Conservation (phyloP, 2,797 vertebrate species). For the Manis crassicaudata region DNA sequence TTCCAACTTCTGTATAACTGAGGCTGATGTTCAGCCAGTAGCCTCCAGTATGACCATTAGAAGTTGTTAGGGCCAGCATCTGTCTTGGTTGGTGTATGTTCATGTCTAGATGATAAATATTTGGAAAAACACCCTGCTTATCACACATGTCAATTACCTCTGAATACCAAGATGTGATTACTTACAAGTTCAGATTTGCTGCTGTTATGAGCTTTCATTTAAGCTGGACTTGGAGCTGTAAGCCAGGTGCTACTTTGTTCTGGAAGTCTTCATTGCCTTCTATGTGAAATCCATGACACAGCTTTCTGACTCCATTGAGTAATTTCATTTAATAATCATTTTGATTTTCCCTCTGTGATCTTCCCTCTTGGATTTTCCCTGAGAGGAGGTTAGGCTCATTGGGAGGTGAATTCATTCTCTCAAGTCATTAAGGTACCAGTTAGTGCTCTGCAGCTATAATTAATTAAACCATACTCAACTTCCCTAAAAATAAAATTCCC, state of each 20-base stretch:
- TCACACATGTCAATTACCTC: neutral
- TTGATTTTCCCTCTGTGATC: conserved; percentile 45
- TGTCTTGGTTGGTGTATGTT: neutral
- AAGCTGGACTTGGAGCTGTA: neutral
- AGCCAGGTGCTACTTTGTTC: neutral
- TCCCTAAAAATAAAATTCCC: conserved; percentile 64
- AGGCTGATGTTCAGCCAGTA: neutral
- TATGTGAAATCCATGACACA: neutral
- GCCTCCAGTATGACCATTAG: neutral
- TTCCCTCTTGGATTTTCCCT: conserved; percentile 54
- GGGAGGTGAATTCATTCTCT: conserved; percentile 74
- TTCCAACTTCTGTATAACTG: neutral
- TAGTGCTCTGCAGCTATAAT: conserved; percentile 67
- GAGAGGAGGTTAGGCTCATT: conserved; percentile 62
- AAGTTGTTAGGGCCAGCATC: neutral
- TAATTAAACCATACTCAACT: conserved; percentile 74
- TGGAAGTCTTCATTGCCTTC: neutral
- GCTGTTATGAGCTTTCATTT: neutral
- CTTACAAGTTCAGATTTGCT: neutral
- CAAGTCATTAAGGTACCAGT: conserved; percentile 72
- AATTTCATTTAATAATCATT: conserved; percentile 71
- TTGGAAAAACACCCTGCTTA: neutral
- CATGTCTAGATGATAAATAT: neutral
- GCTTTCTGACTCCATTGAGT: conserved; percentile 42
- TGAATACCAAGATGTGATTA: neutral